phyloP scores from a whole-genome alignment of 2,888 invertebrate species.

The Ischnus inquisitorius region DNA sequence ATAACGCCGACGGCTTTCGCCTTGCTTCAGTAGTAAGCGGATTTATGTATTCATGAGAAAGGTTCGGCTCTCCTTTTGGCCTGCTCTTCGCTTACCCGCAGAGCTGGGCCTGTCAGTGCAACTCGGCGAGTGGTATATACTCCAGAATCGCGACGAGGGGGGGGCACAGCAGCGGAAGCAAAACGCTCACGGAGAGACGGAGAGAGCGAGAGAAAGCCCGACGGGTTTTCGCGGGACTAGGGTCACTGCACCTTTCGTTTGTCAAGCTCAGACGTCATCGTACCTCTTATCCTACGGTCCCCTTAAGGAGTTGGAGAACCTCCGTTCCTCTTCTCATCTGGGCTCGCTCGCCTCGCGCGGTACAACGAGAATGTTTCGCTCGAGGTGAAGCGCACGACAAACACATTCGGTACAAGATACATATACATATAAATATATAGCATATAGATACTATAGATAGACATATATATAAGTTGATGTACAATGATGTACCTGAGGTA shows the following conservation, averaged over 20 bases:
- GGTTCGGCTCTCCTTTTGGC: conserved; percentile 15
- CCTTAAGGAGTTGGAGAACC: conserved; percentile 54
- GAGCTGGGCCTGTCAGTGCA: conserved; percentile 41
- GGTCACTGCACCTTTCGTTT: conserved; percentile 63
- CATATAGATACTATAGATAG: not conserved
- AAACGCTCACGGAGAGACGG: not conserved
- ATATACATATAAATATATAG: not conserved
- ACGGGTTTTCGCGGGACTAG: conserved; percentile 34
- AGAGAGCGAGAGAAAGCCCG: conserved; percentile 2
- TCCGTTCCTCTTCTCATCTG: not conserved
- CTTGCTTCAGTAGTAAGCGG: conserved; percentile 66
- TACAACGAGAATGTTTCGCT: conserved; percentile 70
- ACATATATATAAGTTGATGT: not conserved
- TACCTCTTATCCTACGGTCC: conserved; percentile 28
- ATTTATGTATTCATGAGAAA: conserved; percentile 70
- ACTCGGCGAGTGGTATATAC: not conserved
- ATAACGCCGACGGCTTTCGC: conserved; percentile 62
- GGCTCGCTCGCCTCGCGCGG: conserved; percentile 49
- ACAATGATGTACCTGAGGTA: conserved; percentile 38
- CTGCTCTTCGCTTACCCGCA: conserved; percentile 16
- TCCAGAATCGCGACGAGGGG: conserved; percentile 13
- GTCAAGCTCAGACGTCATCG: conserved; percentile 54
- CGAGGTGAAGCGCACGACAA: conserved; percentile 76
- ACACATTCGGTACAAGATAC: conserved; percentile 68
- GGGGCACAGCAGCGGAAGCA: conserved; percentile 1